Percentiles rank a stretch among this genome's conserved stretches.
phyloP scores from a whole-genome alignment of 2,113 vertebrate species.

The Hyaena hyaena region DNA sequence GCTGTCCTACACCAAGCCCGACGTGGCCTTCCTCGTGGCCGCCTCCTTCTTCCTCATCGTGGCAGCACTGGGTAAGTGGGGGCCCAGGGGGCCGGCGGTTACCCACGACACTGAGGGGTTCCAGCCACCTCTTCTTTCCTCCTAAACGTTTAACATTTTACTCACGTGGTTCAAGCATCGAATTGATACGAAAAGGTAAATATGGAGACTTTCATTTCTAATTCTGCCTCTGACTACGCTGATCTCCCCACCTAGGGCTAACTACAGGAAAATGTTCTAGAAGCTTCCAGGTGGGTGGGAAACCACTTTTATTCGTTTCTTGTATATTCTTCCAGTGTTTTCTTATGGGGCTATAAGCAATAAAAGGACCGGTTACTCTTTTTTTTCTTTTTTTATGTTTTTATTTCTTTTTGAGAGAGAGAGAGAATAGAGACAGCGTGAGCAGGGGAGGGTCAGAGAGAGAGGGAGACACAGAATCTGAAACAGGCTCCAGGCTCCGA shows the following conservation, averaged over 20 bases:
- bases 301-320: not conserved
- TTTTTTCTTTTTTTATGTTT: too few species aligned
- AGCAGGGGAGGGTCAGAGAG: too few species aligned
- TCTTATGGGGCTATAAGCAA: not conserved
- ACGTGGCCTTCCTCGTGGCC: conserved; percentile 88
- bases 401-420: too few species aligned
- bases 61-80: conserved; percentile 92
- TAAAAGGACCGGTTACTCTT: fast-evolving
- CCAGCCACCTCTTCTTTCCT: not conserved
- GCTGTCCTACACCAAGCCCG: conserved; percentile 92
- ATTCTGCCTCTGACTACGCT: not conserved
- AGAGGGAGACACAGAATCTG: too few species aligned
- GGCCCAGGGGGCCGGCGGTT: fast-evolving
- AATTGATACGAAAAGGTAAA: fast-evolving
- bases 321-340: not conserved
- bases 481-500: too few species aligned
- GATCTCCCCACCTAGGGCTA: not conserved
- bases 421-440: too few species aligned
- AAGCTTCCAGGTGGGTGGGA: not conserved
- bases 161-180: fast-evolving
- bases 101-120: fast-evolving
- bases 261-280: not conserved
- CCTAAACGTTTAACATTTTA: not conserved
- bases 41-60: conserved; percentile 94
- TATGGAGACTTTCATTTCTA: too few species aligned